A percentile compares a stretch with the other conserved stretches of the same genome.
phyloP scores from a whole-genome alignment of 1,140 invertebrate species.

The Nasonia longicornis region DNA sequence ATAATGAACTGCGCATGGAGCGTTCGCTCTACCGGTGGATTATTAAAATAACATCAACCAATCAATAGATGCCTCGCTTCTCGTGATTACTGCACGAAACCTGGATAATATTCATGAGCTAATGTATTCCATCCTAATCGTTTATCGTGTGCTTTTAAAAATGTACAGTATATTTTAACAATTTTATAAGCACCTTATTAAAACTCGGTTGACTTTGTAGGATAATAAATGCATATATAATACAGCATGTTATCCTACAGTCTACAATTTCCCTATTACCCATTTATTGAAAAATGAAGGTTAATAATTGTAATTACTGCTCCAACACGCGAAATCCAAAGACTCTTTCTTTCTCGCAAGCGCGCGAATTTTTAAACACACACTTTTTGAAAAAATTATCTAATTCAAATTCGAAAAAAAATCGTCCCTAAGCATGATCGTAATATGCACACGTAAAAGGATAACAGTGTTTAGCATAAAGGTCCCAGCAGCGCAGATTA shows the following conservation, averaged over 20 bases:
- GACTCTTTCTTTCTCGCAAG: neutral
- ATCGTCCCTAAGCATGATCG: neutral
- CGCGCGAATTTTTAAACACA: neutral
- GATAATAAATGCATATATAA: no score
- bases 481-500: neutral
- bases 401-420: constrained; percentile 3
- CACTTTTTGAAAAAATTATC: neutral
- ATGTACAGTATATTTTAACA: no score
- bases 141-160: neutral
- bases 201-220: no score
- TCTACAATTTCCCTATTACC: neutral
- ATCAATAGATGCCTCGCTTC: neutral
- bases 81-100: no score
- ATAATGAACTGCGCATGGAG: neutral
- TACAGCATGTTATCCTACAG: no score
- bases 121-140: neutral
- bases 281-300: neutral
- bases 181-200: no score
- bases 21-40: neutral
- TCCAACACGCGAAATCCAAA: neutral
- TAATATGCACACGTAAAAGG: neutral
- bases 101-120: no score
- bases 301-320: neutral
- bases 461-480: constrained; percentile 35
- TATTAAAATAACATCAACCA: constrained; percentile 1